Evolutionary conservation across 35 echinoderm and acorn worm genomes (phyloP), one percentile per base, ranked within the genome.

Genomic region (Apostichopus parvimensis): DNA sequence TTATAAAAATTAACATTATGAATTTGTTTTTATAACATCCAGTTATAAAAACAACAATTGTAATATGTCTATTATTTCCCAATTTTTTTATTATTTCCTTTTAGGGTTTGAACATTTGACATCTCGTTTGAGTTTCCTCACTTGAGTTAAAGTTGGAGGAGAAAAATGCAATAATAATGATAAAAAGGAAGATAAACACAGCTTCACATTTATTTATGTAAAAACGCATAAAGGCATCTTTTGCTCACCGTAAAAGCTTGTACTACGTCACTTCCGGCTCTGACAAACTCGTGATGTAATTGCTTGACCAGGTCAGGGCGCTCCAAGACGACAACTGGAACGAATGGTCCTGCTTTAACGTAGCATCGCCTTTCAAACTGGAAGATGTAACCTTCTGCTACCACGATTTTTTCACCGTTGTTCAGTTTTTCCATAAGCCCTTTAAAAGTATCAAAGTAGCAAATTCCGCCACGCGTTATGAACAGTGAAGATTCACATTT

Each of bases 241-340:
- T 73, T 6, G n/a, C 71, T 75, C 71, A 96, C 95, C 70, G 95
- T 96, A 58, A 96, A 91, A 56, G 95, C 95, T 13, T 84, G 71
- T 8, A 96, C 95, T 14, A 96, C 95, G 58, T 96, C 95, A 94
- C 95, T 96, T 22, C 95, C 95, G 4, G 95, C 95, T 75, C 85
- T 73, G 4, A 92, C 92, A 84, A 96, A 96, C 76, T 96, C 95
- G 25, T 91, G 66, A 70, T 96, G 92, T 68, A 86, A 64, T 15
- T 77, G 80, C 22, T 92, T 92, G 79, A 97, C 93, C 23, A 97
- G 57, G 14, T 97, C 87, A 10, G 95, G 95, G 84, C 95, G 81
- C 21, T 97, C 95, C 22, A 97, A 77, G 4, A 97, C 87, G 1
- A 97, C 95, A 77, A 91, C 91, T 8, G 95, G 95, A 0, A 97